Conservation (phyloP, 2,888 invertebrate genomes). For the Brenthis ino region DNA sequence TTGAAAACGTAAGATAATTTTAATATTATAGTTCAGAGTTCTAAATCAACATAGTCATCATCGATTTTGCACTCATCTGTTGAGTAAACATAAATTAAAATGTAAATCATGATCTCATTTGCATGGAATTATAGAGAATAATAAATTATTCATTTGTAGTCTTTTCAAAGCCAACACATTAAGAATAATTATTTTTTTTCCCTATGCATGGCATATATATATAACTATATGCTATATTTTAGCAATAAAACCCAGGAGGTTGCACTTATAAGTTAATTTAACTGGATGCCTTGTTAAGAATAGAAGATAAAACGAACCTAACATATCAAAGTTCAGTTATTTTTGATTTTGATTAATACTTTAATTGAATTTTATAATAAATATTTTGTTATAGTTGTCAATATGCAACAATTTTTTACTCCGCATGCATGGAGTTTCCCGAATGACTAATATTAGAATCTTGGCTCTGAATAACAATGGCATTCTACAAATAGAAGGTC, state of each 20-base stretch:
- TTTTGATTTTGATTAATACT: neutral
- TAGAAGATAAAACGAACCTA: no score
- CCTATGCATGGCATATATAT: neutral
- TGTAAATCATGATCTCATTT: conserved; percentile 14
- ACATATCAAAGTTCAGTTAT: neutral
- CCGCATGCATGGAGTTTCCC: conserved; percentile 93
- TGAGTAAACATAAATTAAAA: conserved; percentile 14
- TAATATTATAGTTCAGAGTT: neutral
- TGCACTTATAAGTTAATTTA: no score
- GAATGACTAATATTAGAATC: conserved; percentile 89
- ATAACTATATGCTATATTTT: no score
- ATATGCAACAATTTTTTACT: conserved; percentile 92
- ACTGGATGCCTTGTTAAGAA: no score
- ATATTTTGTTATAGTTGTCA: conserved; percentile 85
- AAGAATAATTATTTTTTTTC: conserved; percentile 6
- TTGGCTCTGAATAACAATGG: conserved; percentile 94
- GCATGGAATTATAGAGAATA: conserved; percentile 10
- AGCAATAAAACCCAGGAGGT: no score
- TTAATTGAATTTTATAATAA: conserved; percentile 4
- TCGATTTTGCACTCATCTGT: conserved; percentile 1
- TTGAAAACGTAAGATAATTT: conserved; percentile 85
- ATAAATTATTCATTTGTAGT: conserved; percentile 11
- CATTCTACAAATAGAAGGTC: conserved; percentile 93
- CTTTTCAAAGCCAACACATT: conserved; percentile 4
- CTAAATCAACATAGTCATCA: conserved; percentile 2